A percentile compares a stretch with the other conserved stretches of the same genome.
Evolutionary conservation across 2,797 vertebrate genomes (phyloP).

Genomic region (Sphenopsis melanotis): DNA sequence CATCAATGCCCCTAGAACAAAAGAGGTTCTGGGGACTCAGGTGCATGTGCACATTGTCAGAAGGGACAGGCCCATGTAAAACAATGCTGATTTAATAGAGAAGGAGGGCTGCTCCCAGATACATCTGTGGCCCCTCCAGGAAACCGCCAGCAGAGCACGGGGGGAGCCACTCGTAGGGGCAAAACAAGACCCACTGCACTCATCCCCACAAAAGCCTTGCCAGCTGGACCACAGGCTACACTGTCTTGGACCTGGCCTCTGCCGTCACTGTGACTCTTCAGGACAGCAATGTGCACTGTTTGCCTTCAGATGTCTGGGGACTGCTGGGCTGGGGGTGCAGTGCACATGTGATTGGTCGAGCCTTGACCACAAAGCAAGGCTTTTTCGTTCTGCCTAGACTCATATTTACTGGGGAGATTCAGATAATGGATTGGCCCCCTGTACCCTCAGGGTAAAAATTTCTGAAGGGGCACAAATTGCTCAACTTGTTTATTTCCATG

Average conservation of each 20-base stretch:
- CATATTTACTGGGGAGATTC: not conserved
- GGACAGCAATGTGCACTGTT: no score
- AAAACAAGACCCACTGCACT: not conserved
- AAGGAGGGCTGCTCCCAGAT: not conserved
- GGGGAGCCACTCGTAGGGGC: rapidly evolving
- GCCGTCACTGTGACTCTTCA: no score
- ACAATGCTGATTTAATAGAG: not conserved
- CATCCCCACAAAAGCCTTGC: no score
- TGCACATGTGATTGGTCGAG: not conserved
- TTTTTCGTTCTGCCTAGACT: not conserved
- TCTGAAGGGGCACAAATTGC: not conserved
- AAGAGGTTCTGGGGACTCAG: not conserved
- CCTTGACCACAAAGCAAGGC: not conserved
- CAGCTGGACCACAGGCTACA: not conserved
- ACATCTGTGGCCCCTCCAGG: not conserved
- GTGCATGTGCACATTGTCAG: rapidly evolving
- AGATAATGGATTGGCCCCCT: not conserved
- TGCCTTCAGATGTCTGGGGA: no score
- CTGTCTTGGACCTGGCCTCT: no score
- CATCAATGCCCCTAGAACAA: not conserved
- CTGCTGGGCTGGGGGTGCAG: rapidly evolving
- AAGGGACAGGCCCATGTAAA: not conserved
- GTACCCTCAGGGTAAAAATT: not conserved
- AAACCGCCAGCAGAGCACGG: not conserved
- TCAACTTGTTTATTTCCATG: not conserved